Conservation (phyloP, 2,113 vertebrate genomes). For the Turdus rufiventris region DNA sequence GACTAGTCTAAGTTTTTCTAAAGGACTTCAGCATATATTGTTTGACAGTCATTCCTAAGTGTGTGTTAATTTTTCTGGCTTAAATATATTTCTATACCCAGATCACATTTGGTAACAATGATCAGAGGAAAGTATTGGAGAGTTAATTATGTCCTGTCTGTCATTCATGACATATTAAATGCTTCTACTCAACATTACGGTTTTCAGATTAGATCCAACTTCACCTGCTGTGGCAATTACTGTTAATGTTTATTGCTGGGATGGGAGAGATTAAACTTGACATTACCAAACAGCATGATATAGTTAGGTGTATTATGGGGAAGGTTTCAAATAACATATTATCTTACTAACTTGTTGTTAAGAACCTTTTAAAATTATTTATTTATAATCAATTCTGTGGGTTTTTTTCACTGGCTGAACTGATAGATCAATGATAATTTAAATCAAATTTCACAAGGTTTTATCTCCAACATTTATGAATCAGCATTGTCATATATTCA, state of each 20-base stretch:
- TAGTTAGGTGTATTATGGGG: not conserved
- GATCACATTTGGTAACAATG: not conserved
- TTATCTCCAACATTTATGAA: not conserved
- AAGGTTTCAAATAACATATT: not conserved
- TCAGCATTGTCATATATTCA: not conserved
- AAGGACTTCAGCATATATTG: not conserved
- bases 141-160: not conserved
- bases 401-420: not conserved
- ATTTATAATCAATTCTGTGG: not conserved
- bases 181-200: not conserved
- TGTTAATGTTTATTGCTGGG: not conserved
- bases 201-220: not conserved
- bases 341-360: not conserved
- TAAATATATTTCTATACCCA: not conserved
- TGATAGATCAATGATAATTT: not conserved
- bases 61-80: not conserved
- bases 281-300: not conserved
- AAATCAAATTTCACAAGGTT: not conserved
- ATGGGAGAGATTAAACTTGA: not conserved
- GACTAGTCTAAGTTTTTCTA: not conserved
- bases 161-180: not conserved
- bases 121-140: not conserved
- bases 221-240: not conserved
- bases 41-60: not conserved
- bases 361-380: not conserved